Conservation (phyloP, 2,113 vertebrate genomes). For the Macquaria australasica region DNA sequence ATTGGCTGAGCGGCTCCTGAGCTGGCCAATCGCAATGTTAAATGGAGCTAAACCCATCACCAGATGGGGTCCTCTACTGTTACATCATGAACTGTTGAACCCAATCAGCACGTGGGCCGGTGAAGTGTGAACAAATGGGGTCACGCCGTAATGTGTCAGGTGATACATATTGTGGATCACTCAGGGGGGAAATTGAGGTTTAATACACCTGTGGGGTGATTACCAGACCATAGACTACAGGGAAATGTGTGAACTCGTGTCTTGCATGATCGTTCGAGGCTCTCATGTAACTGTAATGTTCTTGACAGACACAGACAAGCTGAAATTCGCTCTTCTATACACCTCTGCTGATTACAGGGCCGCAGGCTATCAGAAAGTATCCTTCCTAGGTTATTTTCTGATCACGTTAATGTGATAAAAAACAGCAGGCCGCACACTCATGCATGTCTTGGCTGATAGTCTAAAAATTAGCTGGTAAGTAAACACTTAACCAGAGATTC, state of each 20-base stretch:
- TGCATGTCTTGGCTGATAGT: neutral
- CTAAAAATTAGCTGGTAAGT: neutral
- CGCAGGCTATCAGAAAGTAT: neutral
- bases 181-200: conserved; percentile 60
- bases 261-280: conserved; percentile 23
- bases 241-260: conserved; percentile 29
- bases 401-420: neutral
- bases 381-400: neutral
- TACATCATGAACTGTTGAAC: conserved; percentile 79
- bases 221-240: conserved; percentile 34
- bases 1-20: conserved; percentile 54
- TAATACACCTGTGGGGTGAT: conserved; percentile 71
- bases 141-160: conserved; percentile 66
- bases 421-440: neutral
- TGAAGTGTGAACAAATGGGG: conserved; percentile 69
- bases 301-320: conserved; percentile 5
- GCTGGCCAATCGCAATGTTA: conserved; percentile 63
- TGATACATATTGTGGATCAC: conserved; percentile 52
- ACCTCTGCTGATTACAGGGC: conserved; percentile 29
- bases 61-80: conserved; percentile 71
- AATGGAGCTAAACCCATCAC: conserved; percentile 68
- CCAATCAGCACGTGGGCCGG: conserved; percentile 71
- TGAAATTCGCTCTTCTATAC: conserved; percentile 2
- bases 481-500: neutral
- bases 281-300: conserved; percentile 19